Percentiles rank a stretch among this genome's conserved stretches.
Evolutionary conservation across 1,140 invertebrate genomes (phyloP).

Genomic region (Lucilia cuprina): DNA sequence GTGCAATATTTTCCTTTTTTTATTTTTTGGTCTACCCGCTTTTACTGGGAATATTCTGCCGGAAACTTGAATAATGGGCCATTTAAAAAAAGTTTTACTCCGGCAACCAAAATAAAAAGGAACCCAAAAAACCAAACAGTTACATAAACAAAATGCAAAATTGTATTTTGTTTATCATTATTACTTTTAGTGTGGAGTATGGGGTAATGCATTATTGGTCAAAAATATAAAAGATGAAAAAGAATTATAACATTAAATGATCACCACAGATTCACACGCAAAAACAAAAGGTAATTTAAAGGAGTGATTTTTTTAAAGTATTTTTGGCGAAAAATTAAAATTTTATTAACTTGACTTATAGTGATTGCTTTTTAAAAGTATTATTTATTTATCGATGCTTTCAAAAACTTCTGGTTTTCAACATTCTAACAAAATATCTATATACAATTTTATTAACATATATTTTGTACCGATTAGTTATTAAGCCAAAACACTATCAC

Average conservation of each 20-base stretch:
- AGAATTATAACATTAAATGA: background rate
- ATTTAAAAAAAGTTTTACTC: background rate
- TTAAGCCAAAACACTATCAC: too few species aligned
- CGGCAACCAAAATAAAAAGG: background rate
- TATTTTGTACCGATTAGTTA: too few species aligned
- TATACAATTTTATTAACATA: too few species aligned
- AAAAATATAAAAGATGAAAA: background rate
- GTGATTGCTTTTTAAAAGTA: too few species aligned
- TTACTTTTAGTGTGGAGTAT: background rate
- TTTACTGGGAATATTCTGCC: background rate
- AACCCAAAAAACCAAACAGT: background rate
- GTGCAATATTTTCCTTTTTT: background rate
- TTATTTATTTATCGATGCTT: too few species aligned
- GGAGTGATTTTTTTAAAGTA: too few species aligned
- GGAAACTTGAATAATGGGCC: constrained; percentile 13
- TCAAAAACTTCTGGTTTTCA: too few species aligned
- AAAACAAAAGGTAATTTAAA: background rate
- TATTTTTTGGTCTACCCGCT: background rate
- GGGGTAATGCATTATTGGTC: constrained; percentile 3
- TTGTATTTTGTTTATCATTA: constrained; percentile 12
- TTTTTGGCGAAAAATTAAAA: too few species aligned
- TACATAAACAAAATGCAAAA: background rate
- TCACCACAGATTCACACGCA: background rate
- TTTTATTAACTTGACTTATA: background rate
- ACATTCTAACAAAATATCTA: too few species aligned